Base-by-base conservation (phyloP, 2,888 invertebrate genomes). In the Heliconius erato region DNA sequence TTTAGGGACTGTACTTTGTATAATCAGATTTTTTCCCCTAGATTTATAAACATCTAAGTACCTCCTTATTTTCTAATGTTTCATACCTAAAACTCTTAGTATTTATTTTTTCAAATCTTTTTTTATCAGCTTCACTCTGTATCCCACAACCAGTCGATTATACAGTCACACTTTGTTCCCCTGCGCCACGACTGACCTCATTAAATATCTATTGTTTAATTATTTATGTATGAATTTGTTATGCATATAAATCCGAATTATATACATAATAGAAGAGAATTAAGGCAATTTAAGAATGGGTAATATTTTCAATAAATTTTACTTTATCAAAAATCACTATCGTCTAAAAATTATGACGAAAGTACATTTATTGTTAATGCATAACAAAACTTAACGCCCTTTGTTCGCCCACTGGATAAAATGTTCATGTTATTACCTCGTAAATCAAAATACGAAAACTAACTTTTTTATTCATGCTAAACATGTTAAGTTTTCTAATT, bases 381-480 rank as follows among this genome's bases (percentile, higher is more conserved):
- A 44, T 26, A 71, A 40, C 6, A 40, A 6, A 71, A 71, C 23
- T 40, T n/a, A 40, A 40, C 35, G 69, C 12, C n/a, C 4, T 49
- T 26, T 14, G 16, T 72, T 44, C 44, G 26, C 44, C 26, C 26
- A 49, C 2, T 26, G 7, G 7, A 16, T 72, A 49, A 49, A 72
- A 49, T 49, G 14, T 72, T 49, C 72, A 49, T 26, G 44, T 72
- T 72, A 26, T 49, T 72, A 72, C 49, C 44, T 49, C 44, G 44
- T 72, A 72, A 72, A 72, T 72, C 44, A 72, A 49, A 69, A 72
- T 72, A 32, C 63, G n/a, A 59, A 76, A 63, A 63, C n/a, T 63
- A 76, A 76, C 63, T 76, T 76, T 40, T 76, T 76, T 35, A 76
- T 76, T 40, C 59, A 63, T 76, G 76, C 35, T 63, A 63, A 76